Base-by-base conservation (phyloP, 2,888 invertebrate genomes). In the Spialia ferax region DNA sequence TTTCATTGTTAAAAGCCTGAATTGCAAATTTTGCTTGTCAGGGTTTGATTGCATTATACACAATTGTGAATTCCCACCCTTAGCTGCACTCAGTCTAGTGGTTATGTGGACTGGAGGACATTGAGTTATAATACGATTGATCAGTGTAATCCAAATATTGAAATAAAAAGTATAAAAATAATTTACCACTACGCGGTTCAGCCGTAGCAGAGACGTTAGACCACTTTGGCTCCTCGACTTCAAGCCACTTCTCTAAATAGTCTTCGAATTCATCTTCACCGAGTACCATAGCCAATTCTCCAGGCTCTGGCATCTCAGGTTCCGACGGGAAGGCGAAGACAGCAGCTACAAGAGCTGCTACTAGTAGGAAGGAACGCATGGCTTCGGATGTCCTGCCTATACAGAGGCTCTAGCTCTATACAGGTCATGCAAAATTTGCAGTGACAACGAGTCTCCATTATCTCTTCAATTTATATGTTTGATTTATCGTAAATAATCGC, bases 201-300 rank as follows among this genome's bases (percentile, higher is more conserved):
- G 72, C 66, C 60, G 70, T 68, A 48, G 62, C 69, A 72, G 13
- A 77, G 0, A 70, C 70, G 70, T 87, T 90, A 15, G 68, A 74
- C 74, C 75, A 78, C 65, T 80, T 85, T 1, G 70, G 68, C 70
- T 90, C 77, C 75, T 91, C 86, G 15, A 76, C 69, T 52, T 76
- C 86, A 10, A 94, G 81, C 91, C 91, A 94, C 6, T 74, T 72
- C 59, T 93, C 93, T 7, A 93, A 81, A 65, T 93, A 93, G 68
- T 93, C 92, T 71, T 94, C 93, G 68, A 92, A 94, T 10, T 90
- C 88, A 1, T 94, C 91, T 79, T 94, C 94, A 60, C 80, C 82
- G 29, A 93, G 82, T 38, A 86, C 71, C 56, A 87, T 74, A 1
- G 88, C 90, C 22, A 93, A 73, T 8, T 89, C 77, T 2, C 85